phyloP scores from a whole-genome alignment of 2,888 invertebrate species.

The Philereme vetulata region DNA sequence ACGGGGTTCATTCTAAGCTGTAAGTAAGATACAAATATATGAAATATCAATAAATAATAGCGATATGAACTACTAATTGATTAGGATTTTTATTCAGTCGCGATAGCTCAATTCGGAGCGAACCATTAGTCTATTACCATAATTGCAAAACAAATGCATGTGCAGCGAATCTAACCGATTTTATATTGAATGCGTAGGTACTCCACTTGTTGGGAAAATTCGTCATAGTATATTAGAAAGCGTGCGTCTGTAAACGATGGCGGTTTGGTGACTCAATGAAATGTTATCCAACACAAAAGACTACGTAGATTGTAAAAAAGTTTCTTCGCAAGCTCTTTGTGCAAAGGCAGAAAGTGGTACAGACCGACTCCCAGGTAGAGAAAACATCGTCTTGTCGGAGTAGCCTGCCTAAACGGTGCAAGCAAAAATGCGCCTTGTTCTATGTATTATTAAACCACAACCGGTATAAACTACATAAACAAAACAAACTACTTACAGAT shows the following conservation, averaged over 20 bases:
- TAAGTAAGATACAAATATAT: no score
- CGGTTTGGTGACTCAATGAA: slow-evolving; percentile 36
- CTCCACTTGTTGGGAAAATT: slow-evolving; percentile 62
- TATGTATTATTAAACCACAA: slow-evolving; percentile 10
- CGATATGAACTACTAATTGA: no score
- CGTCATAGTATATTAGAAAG: slow-evolving; percentile 79
- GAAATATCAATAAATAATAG: no score
- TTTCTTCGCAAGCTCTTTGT: slow-evolving; percentile 17
- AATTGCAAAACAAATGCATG: slow-evolving; percentile 29
- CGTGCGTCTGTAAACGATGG: slow-evolving; percentile 56
- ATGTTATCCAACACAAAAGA: slow-evolving; percentile 33
- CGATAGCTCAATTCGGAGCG: no score
- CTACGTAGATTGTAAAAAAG: slow-evolving; percentile 2
- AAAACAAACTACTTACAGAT: slow-evolving; percentile 40
- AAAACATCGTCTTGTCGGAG: slow-evolving; percentile 22
- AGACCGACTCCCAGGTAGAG: slow-evolving; percentile 31
- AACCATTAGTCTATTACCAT: no score
- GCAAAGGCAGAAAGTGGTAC: slow-evolving; percentile 10
- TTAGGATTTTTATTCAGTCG: no score
- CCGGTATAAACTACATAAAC: slow-evolving; percentile 13
- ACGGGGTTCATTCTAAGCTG: no score
- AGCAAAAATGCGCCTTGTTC: slow-evolving; percentile 25
- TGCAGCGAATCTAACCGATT: slow-evolving; percentile 49
- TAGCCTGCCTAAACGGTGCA: slow-evolving; percentile 13
- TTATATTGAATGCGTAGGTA: slow-evolving; percentile 45